phyloP scores from a whole-genome alignment of 2,888 invertebrate species.

The Sesamia inferens region DNA sequence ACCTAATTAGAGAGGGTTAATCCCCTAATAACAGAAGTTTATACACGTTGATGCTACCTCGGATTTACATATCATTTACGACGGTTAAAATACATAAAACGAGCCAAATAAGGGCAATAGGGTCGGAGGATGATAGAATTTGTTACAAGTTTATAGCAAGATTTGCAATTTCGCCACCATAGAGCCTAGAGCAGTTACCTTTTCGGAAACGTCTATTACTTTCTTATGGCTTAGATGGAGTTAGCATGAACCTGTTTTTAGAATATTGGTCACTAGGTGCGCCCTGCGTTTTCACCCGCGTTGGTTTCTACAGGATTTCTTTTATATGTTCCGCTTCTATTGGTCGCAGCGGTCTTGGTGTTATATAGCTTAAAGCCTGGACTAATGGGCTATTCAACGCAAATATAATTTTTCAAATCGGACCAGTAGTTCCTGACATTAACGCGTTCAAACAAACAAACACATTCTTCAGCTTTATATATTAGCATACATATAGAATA shows the following conservation, averaged over 20 bases:
- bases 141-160: constrained; percentile 69
- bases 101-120: constrained; percentile 50
- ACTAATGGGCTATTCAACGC: too few species aligned
- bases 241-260: constrained; percentile 56
- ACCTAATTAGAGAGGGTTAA: constrained; percentile 65
- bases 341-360: too few species aligned
- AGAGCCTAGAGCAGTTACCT: constrained; percentile 70
- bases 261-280: constrained; percentile 43
- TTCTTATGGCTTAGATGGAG: constrained; percentile 52
- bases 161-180: constrained; percentile 66
- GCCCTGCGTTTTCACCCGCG: too few species aligned
- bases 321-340: too few species aligned
- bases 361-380: too few species aligned
- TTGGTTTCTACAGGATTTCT: too few species aligned
- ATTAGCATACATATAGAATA: constrained; percentile 34
- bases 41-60: constrained; percentile 67
- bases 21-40: constrained; percentile 68
- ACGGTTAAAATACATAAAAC: constrained; percentile 65
- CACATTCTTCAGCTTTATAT: too few species aligned
- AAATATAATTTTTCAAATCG: too few species aligned
- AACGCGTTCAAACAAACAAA: too few species aligned
- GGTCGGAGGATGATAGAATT: constrained; percentile 62
- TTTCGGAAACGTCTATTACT: constrained; percentile 64
- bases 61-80: constrained; percentile 77
- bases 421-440: too few species aligned